Base-by-base conservation (phyloP, 2,888 invertebrate genomes). In the Synergus gifuensis region DNA sequence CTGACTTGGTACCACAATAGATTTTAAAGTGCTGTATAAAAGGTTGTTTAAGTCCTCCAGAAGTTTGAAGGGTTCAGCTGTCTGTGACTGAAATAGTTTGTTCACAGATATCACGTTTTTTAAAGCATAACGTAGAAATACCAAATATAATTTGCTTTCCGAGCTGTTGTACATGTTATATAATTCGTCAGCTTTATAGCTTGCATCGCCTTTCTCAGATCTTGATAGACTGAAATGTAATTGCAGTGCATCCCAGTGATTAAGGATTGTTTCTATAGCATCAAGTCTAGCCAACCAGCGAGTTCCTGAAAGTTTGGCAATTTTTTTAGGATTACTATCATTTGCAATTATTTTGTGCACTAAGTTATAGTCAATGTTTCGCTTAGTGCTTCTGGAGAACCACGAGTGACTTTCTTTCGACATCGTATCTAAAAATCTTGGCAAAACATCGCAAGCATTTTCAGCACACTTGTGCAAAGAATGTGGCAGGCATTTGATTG, bases 171-270 rank as follows among this genome's bases (percentile, higher is more conserved):
- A 73, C 73, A 73, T 73, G 28, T 28, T 28, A 3, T 28, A 28
- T 12, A 73, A 28, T 14, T 49, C n/a, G 4, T 69, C 36, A 9
- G 84, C 84, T n/a, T 78, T 83, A 46, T 82, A 85, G 62, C 83
- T 83, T 5, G 81, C 76, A 28, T 85, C 86, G 4, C 80, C 79
- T 22, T 80, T 79, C 22, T 77, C 76, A 77, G 86, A 83, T 76
- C 76, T 79, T 60, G 80, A 78, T 77, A 62, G 9, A 22, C 85
- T 58, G 77, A 88, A 89, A 58, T 87, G 85, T 22, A 88, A 78
- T 81, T 88, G 80, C 40, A 89, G 82, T 69, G 84, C 84, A 12
- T 89, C 87, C 89, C 87, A 89, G 73, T 89, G 88, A 69, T 69
- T 18, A 4, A 80, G 42, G 64, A 82, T 79, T 4, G 44, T 60